Conservation (phyloP, 1,140 invertebrate species). For the Cheumatopsyche charites region DNA sequence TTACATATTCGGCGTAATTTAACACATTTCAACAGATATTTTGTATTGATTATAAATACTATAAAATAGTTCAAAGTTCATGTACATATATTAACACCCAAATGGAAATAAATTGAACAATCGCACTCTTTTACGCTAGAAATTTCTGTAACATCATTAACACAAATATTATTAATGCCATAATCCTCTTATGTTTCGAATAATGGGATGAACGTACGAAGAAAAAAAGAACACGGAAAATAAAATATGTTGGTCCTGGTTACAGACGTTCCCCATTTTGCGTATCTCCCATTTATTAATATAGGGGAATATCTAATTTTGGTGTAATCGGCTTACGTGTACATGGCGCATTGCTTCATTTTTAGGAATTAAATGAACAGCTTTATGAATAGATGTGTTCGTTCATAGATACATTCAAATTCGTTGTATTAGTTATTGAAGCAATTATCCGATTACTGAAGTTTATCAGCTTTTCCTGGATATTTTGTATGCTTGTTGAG, state of each 20-base stretch:
- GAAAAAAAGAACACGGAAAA: constrained; percentile 9
- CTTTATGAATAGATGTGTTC: not conserved
- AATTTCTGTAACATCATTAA: constrained; percentile 4
- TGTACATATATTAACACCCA: too few species aligned
- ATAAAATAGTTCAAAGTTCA: too few species aligned
- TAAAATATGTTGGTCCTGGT: constrained; percentile 6
- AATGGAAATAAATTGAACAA: too few species aligned
- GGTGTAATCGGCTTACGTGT: constrained; percentile 25
- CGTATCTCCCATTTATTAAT: constrained; percentile 1
- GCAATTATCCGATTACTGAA: too few species aligned
- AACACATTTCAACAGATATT: too few species aligned
- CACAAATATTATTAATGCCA: not conserved
- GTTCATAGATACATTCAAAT: too few species aligned
- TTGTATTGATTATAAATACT: too few species aligned
- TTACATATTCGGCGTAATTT: too few species aligned
- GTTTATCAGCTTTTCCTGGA: too few species aligned
- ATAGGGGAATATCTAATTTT: constrained; percentile 34
- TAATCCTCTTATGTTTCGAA: constrained; percentile 22
- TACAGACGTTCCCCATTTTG: constrained; percentile 16
- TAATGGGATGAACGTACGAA: constrained; percentile 20
- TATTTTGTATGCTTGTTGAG: too few species aligned
- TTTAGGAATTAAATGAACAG: constrained; percentile 29
- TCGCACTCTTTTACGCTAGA: too few species aligned
- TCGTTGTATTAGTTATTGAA: too few species aligned
- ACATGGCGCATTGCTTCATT: constrained; percentile 14